Evolutionary conservation across 2,113 vertebrate genomes (phyloP).

Genomic region (Pterocles orientalis): DNA sequence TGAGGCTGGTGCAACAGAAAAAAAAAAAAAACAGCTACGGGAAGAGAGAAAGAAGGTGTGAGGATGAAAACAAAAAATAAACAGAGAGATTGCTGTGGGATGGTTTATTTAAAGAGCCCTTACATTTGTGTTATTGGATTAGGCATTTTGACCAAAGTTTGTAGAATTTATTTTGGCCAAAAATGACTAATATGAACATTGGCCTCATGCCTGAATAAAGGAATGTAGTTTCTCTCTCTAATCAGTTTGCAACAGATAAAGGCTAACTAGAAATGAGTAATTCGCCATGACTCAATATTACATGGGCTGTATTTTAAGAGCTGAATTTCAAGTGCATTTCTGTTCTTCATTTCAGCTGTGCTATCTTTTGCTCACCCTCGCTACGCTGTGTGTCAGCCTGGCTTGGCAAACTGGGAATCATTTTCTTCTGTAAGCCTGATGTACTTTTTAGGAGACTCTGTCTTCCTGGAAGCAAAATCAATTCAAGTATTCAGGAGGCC

Average conservation of each 20-base stretch:
- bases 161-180: slow-evolving; percentile 63
- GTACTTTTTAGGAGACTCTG: slow-evolving; percentile 68
- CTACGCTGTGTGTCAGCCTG: slow-evolving; percentile 30
- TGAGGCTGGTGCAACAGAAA: neutral
- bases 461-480: slow-evolving; percentile 75
- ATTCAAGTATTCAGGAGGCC: slow-evolving; percentile 73
- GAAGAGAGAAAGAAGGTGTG: slow-evolving; percentile 16
- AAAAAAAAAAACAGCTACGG: neutral
- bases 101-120: slow-evolving; percentile 55
- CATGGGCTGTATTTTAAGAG: slow-evolving; percentile 67
- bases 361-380: slow-evolving; percentile 36
- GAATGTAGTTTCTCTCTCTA: slow-evolving; percentile 66
- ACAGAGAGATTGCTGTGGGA: neutral
- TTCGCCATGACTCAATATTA: slow-evolving; percentile 66
- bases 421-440: slow-evolving; percentile 54
- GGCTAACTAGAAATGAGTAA: slow-evolving; percentile 68
- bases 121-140: slow-evolving; percentile 58
- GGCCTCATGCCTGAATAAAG: slow-evolving; percentile 65
- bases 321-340: slow-evolving; percentile 67
- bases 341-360: slow-evolving; percentile 54
- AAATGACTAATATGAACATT: slow-evolving; percentile 67
- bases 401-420: slow-evolving; percentile 29
- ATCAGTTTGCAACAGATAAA: slow-evolving; percentile 72
- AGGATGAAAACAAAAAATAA: slow-evolving; percentile 50
- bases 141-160: slow-evolving; percentile 63